phyloP scores from a whole-genome alignment of 2,888 invertebrate species.

The Auanema sp. region DNA sequence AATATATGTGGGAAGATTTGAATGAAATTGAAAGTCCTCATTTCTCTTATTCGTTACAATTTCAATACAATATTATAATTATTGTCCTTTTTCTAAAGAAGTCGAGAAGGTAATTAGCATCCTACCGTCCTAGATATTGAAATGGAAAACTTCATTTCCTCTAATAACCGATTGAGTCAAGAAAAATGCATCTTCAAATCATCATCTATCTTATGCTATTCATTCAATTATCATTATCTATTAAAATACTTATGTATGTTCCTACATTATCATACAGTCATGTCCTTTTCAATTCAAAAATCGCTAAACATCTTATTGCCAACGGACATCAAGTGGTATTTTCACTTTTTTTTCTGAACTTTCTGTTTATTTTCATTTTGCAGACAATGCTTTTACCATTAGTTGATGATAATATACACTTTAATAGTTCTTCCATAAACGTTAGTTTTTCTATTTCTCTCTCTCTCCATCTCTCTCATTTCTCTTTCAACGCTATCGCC shows the following conservation, averaged over 20 bases:
- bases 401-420: conserved; percentile 29
- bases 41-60: too few species aligned
- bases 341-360: conserved; percentile 2
- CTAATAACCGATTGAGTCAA: too few species aligned
- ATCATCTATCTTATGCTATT: background rate
- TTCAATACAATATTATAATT: too few species aligned
- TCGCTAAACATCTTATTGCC: conserved; percentile 42
- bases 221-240: conserved; percentile 5
- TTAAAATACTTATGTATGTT: conserved; percentile 50
- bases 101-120: too few species aligned
- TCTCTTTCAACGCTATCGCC: background rate
- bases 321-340: conserved; percentile 50
- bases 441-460: background rate
- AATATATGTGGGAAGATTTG: too few species aligned
- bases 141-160: too few species aligned
- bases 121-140: too few species aligned
- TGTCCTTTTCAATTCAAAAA: conserved; percentile 52
- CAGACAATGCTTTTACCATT: conserved; percentile 34
- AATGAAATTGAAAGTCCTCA: too few species aligned
- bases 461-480: background rate
- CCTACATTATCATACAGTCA: conserved; percentile 58
- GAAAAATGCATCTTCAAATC: too few species aligned
- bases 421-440: conserved; percentile 15
- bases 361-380: conserved; percentile 7
- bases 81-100: too few species aligned